Conservation (phyloP, 2,113 vertebrate genomes). For the Trematocara stigmaticum region DNA sequence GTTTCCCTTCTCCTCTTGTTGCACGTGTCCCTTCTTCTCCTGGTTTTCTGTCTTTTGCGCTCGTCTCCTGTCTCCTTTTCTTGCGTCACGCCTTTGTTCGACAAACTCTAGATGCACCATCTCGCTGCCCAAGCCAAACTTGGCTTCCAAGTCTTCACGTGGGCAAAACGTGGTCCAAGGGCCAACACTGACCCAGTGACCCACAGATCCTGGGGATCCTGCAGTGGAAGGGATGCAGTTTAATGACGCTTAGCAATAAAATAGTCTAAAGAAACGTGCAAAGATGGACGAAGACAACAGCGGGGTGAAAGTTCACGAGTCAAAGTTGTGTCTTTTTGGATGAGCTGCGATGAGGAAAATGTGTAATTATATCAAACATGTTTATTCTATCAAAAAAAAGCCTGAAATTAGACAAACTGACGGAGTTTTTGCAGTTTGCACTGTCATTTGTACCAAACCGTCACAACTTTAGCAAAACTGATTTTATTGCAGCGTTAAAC, state of each 20-base stretch:
- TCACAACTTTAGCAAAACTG: neutral
- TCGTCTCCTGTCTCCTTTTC: neutral
- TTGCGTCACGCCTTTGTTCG: neutral
- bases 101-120: neutral
- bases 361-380: neutral
- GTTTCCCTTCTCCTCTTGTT: neutral
- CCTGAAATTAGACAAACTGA: neutral
- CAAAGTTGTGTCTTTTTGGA: neutral
- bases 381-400: neutral
- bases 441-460: neutral
- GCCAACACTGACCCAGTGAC: neutral
- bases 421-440: neutral
- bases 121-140: neutral
- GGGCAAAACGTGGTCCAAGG: neutral
- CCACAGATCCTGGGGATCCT: neutral
- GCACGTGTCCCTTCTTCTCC: neutral
- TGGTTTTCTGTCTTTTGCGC: neutral
- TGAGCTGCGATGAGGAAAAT: neutral
- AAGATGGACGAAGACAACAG: neutral
- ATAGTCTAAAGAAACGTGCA: neutral
- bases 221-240: neutral
- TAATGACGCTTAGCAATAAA: neutral
- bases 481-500: neutral
- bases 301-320: neutral
- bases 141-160: neutral